Evolutionary conservation across 2,888 invertebrate species (phyloP).

Genomic region (Mantis religiosa): DNA sequence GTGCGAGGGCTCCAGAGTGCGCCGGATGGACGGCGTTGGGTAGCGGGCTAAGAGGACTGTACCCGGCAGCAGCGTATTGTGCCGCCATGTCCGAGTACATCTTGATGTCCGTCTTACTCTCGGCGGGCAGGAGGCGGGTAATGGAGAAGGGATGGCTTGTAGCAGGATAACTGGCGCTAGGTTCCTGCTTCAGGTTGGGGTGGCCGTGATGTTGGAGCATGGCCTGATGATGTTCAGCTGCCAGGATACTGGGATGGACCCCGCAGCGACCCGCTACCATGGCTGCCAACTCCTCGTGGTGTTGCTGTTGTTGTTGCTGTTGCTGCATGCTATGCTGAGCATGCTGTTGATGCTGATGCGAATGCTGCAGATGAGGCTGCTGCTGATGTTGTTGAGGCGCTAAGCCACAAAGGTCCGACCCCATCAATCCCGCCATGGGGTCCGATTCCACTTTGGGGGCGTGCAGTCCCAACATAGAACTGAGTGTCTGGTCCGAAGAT

Average conservation of each 20-base stretch:
- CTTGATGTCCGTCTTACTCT: conserved; percentile 84
- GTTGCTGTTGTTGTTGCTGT: conserved; percentile 45
- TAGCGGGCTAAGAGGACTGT: conserved; percentile 32
- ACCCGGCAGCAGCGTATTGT: conserved; percentile 47
- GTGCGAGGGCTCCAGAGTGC: conserved; percentile 52
- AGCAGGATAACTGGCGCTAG: conserved; percentile 62
- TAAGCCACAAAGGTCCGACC: conserved; percentile 55
- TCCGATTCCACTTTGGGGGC: conserved; percentile 55
- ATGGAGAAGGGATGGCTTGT: conserved; percentile 92
- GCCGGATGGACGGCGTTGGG: conserved; percentile 28
- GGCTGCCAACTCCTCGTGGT: conserved; percentile 59
- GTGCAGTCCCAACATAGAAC: conserved; percentile 44
- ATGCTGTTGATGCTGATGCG: conserved; percentile 48
- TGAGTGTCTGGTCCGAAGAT: conserved; percentile 34
- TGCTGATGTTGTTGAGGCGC: conserved; percentile 43
- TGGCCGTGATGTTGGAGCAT: conserved; percentile 49
- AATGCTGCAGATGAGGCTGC: conserved; percentile 49
- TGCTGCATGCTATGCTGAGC: conserved; percentile 39
- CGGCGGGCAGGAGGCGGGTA: conserved; percentile 83
- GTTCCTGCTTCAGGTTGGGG: conserved; percentile 74
- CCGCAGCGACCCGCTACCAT: conserved; percentile 56
- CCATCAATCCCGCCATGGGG: conserved; percentile 61
- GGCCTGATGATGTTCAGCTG: conserved; percentile 44
- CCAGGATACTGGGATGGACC: conserved; percentile 46
- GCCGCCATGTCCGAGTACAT: conserved; percentile 77